Conservation (phyloP, 2,888 invertebrate genomes). For the Thecophora atra region DNA sequence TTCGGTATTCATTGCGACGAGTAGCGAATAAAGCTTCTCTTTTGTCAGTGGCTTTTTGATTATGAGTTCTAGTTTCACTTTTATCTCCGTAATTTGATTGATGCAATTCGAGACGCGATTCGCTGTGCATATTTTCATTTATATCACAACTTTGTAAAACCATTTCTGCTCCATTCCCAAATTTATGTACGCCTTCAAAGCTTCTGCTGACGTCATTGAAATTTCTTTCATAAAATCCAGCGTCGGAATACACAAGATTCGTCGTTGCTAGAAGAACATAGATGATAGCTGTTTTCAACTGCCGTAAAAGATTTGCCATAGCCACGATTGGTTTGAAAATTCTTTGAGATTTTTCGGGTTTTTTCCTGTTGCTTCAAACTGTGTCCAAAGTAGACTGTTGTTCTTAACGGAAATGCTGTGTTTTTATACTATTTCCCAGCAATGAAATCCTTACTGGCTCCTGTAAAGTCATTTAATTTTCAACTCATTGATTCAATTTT, state of each 20-base stretch:
- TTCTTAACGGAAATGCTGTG: conserved; percentile 20
- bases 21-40: too few species aligned
- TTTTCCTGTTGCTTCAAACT: background rate
- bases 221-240: conserved; percentile 33
- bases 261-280: conserved; percentile 46
- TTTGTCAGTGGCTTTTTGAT: background rate
- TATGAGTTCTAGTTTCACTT: background rate
- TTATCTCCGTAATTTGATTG: background rate
- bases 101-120: background rate
- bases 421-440: conserved; percentile 45
- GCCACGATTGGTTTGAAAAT: conserved; percentile 34
- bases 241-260: conserved; percentile 44
- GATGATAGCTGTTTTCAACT: conserved; percentile 50
- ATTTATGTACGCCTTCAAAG: background rate
- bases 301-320: conserved; percentile 52
- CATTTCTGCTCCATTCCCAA: background rate
- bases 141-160: too few species aligned
- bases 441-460: conserved; percentile 31
- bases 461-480: conserved; percentile 44
- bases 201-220: background rate
- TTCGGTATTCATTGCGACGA: too few species aligned
- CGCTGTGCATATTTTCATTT: background rate
- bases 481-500: conserved; percentile 47
- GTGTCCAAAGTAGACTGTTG: conserved; percentile 43
- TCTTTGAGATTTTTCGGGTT: background rate